Conservation (phyloP, 2,113 vertebrate species). For the Ophiodon elongatus region DNA sequence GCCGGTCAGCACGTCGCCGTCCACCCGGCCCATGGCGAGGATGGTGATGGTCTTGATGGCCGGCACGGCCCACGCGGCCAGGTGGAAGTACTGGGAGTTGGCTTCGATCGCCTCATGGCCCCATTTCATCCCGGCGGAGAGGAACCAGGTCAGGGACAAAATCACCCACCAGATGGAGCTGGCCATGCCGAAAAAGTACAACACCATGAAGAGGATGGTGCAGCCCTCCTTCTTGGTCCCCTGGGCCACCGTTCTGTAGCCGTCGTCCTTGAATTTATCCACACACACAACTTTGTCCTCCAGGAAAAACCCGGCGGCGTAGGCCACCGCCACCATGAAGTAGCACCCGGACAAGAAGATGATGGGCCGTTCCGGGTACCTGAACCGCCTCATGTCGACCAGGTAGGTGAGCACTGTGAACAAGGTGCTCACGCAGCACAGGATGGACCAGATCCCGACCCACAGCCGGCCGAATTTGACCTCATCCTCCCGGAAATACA, state of each 20-base stretch:
- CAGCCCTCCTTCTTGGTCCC: conserved; percentile 99
- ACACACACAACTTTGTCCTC: conserved; percentile 95
- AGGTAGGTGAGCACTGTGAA: conserved; percentile 97
- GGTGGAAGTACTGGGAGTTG: conserved; percentile 97
- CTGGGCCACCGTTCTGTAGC: conserved; percentile 95
- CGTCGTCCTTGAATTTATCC: conserved; percentile 93
- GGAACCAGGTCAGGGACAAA: conserved; percentile 97
- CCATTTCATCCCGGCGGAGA: conserved; percentile 98
- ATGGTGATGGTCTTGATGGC: conserved; percentile 98
- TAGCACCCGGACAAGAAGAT: conserved; percentile 98
- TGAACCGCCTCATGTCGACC: conserved; percentile 96
- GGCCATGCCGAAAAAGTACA: conserved; percentile 99
- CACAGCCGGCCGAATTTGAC: conserved; percentile 94
- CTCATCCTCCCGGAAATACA: conserved; percentile 98
- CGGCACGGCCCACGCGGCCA: conserved; percentile 97
- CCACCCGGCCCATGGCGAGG: conserved; percentile 96
- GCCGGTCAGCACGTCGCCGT: conserved; percentile 94
- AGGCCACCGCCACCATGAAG: conserved; percentile 97
- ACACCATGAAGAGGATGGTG: conserved; percentile 98
- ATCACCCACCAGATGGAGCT: conserved; percentile 99
- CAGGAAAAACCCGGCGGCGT: conserved; percentile 93
- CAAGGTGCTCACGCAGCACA: conserved; percentile 95
- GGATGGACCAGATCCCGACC: conserved; percentile 97
- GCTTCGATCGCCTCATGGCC: conserved; percentile 98
- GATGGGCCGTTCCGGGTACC: conserved; percentile 97